phyloP scores from a whole-genome alignment of 2,113 vertebrate genomes.

The Porphyrio hochstetteri region DNA sequence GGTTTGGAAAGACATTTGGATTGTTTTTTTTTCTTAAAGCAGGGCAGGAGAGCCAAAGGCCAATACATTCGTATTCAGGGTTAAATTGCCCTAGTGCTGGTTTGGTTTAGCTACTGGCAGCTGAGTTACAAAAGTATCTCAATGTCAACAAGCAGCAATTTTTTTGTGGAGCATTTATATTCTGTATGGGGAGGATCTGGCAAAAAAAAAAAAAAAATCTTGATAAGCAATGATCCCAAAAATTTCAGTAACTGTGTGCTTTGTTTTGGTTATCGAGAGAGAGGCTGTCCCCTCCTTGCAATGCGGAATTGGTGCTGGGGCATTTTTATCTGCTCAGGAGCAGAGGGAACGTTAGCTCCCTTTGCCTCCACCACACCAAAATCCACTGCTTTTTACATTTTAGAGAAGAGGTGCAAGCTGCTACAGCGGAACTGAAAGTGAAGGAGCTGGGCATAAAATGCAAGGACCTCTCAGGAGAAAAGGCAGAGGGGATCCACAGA shows the following conservation, averaged over 20 bases:
- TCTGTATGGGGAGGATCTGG: not conserved
- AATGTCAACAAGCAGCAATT: not conserved
- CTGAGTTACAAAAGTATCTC: not conserved
- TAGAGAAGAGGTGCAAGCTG: not conserved
- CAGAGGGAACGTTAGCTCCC: not conserved
- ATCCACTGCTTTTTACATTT: not conserved
- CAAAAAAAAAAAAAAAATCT: not conserved
- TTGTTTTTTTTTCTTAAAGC: not conserved
- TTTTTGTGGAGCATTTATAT: not conserved
- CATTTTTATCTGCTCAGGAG: not conserved
- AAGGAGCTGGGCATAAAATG: not conserved
- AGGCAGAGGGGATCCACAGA: not conserved
- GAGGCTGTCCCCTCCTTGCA: not conserved
- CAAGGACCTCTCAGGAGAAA: not conserved
- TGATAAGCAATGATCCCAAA: not conserved
- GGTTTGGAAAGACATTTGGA: not conserved
- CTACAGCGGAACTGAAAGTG: not conserved
- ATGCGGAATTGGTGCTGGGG: not conserved
- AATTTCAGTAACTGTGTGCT: not conserved
- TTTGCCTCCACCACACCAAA: not conserved
- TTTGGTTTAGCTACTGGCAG: not conserved
- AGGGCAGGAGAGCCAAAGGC: not conserved
- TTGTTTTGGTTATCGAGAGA: not conserved
- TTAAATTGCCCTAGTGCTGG: not conserved
- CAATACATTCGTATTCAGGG: not conserved